These are phyloP conservation scores for Eupithecia centaureata DNA, from an alignment of 2,888 invertebrate species.

Conservation along the genomic window DNA sequence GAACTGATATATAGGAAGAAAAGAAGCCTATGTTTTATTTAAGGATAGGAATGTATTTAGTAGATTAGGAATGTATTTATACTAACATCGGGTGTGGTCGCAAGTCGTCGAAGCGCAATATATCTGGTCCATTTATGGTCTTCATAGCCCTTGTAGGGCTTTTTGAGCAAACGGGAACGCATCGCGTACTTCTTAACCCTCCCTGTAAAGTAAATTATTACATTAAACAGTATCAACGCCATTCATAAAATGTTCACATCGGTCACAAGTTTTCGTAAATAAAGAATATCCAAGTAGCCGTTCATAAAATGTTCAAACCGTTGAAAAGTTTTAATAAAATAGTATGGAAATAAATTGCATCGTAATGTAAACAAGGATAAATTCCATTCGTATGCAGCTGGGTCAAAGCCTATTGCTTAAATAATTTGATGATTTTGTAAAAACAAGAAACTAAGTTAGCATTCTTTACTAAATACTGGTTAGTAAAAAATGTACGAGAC, in stretches of 20 bases:
- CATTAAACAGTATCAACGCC: background rate
- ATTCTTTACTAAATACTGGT: too few species aligned
- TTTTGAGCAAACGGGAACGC: conserved; percentile 8
- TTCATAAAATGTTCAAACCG: too few species aligned
- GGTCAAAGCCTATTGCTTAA: background rate
- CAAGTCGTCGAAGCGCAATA: conserved; percentile 10
- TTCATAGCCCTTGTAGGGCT: background rate
- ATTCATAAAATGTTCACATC: too few species aligned
- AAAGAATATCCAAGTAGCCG: too few species aligned
- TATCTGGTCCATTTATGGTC: background rate
- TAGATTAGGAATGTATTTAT: too few species aligned
- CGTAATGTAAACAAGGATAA: background rate
- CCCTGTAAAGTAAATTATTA: conserved; percentile 21
- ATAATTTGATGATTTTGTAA: too few species aligned
- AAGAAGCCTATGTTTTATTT: too few species aligned
- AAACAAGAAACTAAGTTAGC: too few species aligned
- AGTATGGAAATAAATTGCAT: background rate
- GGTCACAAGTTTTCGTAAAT: too few species aligned
- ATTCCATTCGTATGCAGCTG: background rate
- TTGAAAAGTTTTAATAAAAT: background rate
- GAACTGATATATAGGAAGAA: too few species aligned
- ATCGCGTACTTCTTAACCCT: conserved; percentile 9
- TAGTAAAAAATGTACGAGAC: too few species aligned
- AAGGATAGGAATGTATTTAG: too few species aligned
- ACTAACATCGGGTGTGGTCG: conserved; percentile 16